Evolutionary conservation across 1,140 invertebrate species (phyloP).

Genomic region (Myzus persicae): DNA sequence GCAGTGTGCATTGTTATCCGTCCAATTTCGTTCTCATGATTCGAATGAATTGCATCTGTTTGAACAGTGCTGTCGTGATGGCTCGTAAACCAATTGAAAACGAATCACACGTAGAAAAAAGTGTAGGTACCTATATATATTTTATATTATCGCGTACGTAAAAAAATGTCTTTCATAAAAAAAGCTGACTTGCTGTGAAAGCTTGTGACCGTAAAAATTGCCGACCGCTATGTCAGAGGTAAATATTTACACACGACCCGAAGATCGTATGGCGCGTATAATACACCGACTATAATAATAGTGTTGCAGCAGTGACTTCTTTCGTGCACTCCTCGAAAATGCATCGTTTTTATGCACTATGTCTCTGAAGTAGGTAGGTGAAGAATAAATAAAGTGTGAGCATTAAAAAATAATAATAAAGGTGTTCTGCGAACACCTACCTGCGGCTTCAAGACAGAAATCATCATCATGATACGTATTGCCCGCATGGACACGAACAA

Average conservation of each 20-base stretch:
- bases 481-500: not conserved
- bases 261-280: not conserved
- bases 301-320: constrained; percentile 23
- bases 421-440: not conserved
- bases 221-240: not conserved
- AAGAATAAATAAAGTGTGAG: not conserved
- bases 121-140: not conserved
- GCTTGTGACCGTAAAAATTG: constrained; percentile 26
- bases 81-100: constrained; percentile 27
- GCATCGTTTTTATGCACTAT: constrained; percentile 38
- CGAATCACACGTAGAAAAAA: not conserved
- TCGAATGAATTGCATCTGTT: not conserved
- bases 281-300: not conserved
- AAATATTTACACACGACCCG: constrained; percentile 31
- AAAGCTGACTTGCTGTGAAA: constrained; percentile 25
- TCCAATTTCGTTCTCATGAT: constrained; percentile 2
- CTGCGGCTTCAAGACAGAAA: not conserved
- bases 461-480: not conserved
- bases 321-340: not conserved
- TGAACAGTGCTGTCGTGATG: not conserved
- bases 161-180: constrained; percentile 10
- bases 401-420: not conserved
- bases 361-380: not conserved
- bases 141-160: not conserved
- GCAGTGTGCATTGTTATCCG: not conserved